Conservation (phyloP, 2,113 vertebrate genomes). For the Gulo gulo region DNA sequence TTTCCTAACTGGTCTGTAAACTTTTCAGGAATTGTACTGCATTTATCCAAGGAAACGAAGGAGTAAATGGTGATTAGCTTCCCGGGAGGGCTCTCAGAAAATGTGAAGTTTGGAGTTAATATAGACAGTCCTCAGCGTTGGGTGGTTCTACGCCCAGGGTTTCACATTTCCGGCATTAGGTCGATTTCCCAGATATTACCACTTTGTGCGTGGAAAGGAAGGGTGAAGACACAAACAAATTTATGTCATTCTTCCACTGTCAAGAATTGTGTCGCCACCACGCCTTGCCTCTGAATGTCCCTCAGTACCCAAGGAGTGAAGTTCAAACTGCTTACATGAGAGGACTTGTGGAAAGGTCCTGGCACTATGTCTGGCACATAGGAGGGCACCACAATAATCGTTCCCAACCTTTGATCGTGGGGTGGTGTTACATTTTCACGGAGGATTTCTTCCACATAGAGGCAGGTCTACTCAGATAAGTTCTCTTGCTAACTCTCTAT, state of each 20-base stretch:
- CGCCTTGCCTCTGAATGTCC: not conserved
- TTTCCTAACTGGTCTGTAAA: not conserved
- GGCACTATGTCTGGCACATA: not conserved
- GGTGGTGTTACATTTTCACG: not conserved
- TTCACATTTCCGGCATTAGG: not conserved
- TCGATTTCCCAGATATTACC: not conserved
- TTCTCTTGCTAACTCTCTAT: not conserved
- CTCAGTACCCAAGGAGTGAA: not conserved
- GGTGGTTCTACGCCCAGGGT: not conserved
- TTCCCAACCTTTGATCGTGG: not conserved
- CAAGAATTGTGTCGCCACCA: not conserved
- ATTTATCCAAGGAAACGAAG: not conserved
- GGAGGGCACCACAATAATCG: not conserved
- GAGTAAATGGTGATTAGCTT: not conserved
- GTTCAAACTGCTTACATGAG: not conserved
- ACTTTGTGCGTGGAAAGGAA: not conserved
- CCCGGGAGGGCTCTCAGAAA: not conserved
- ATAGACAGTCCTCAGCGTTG: not conserved
- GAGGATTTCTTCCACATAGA: not conserved
- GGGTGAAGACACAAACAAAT: not conserved
- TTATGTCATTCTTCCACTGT: not conserved
- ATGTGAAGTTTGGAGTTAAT: not conserved
- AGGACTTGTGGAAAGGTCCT: not conserved
- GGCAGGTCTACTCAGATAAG: not conserved
- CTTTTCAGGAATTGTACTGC: not conserved